phyloP scores from a whole-genome alignment of 2,113 vertebrate species.

The Chinchilla lanigera region DNA sequence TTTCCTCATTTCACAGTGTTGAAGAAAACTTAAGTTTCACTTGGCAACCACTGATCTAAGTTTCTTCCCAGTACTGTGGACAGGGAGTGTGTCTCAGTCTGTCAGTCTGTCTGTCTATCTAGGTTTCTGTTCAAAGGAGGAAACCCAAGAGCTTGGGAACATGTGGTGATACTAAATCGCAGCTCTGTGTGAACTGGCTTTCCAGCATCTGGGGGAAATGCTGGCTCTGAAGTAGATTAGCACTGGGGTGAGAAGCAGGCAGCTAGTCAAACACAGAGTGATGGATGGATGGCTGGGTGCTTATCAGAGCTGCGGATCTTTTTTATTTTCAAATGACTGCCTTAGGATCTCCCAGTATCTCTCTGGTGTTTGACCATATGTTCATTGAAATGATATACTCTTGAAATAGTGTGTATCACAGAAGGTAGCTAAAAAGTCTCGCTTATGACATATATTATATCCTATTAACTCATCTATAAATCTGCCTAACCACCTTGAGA shows the following conservation, averaged over 20 bases:
- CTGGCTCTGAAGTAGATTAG: not conserved
- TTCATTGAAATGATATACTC: not conserved
- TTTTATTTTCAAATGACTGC: not conserved
- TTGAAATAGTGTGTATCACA: not conserved
- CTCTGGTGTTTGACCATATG: not conserved
- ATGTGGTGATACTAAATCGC: slow-evolving; percentile 11
- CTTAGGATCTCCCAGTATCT: not conserved
- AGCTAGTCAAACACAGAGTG: not conserved
- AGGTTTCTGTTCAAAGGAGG: slow-evolving; percentile 23
- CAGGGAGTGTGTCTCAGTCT: not conserved
- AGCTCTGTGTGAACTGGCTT: not conserved
- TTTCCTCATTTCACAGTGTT: not conserved
- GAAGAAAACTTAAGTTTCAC: slow-evolving; percentile 45
- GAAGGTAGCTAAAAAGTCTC: not conserved
- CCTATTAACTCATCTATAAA: slow-evolving; percentile 34
- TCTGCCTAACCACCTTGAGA: not conserved
- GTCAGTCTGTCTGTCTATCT: not conserved
- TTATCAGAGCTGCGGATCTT: not conserved
- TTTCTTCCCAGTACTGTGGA: not conserved
- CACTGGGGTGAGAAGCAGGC: not conserved
- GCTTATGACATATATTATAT: not conserved
- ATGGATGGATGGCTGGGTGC: not conserved
- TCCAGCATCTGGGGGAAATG: not conserved
- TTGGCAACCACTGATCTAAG: slow-evolving; percentile 6
- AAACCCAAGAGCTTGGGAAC: slow-evolving; percentile 48